A percentile compares a stretch with the other conserved stretches of the same genome.
Evolutionary conservation across 1,140 invertebrate species (phyloP).

Genomic region (Ceratina japonica): DNA sequence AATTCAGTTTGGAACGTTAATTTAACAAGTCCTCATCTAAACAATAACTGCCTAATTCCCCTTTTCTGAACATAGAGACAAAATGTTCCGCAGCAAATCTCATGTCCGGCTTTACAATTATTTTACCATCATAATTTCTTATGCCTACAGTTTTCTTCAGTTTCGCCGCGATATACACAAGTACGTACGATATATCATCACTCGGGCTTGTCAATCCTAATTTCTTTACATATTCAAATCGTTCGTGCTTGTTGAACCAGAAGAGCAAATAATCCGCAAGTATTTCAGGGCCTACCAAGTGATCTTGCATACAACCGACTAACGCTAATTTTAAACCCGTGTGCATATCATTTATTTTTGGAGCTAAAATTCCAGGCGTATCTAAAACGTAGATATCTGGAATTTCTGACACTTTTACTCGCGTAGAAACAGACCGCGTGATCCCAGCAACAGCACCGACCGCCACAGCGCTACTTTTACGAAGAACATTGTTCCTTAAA

Average conservation of each 20-base stretch:
- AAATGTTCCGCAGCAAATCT: constrained; percentile 82
- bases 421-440: constrained; percentile 90
- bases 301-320: constrained; percentile 92
- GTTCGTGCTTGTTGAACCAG: constrained; percentile 91
- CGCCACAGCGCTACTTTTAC: constrained; percentile 83
- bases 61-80: constrained; percentile 84
- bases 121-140: constrained; percentile 79
- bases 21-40: constrained; percentile 81
- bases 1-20: not conserved
- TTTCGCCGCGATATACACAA: constrained; percentile 82
- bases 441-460: constrained; percentile 94
- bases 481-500: constrained; percentile 87
- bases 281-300: constrained; percentile 90
- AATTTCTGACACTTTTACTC: constrained; percentile 91
- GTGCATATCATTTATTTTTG: constrained; percentile 86
- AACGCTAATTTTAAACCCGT: constrained; percentile 93
- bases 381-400: constrained; percentile 94
- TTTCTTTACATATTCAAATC: constrained; percentile 84
- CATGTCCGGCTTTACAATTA: constrained; percentile 82
- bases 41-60: constrained; percentile 83
- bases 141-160: constrained; percentile 80
- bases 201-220: constrained; percentile 83
- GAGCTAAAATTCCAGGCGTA: constrained; percentile 95
- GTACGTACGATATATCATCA: constrained; percentile 84
- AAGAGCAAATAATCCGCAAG: constrained; percentile 96